Evolutionary conservation across 1,140 invertebrate species (phyloP).

Genomic region (Aphaenogaster floridana): DNA sequence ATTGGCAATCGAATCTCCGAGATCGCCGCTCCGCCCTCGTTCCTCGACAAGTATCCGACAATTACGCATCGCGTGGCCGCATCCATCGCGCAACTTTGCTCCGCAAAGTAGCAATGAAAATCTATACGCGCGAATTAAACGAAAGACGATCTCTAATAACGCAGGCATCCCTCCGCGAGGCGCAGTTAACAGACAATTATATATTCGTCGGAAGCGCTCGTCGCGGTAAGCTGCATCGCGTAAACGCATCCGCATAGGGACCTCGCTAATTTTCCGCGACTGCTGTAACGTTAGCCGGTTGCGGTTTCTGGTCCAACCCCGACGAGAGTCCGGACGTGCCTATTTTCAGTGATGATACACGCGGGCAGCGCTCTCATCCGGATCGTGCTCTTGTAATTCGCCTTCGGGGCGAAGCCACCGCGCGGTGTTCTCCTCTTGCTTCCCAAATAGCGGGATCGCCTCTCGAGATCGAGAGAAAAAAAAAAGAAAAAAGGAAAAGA

Average conservation of each 20-base stretch:
- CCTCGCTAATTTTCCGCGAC: conserved; percentile 30
- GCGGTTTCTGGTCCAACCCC: conserved; percentile 15
- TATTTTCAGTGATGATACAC: conserved; percentile 49
- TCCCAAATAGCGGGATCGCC: conserved; percentile 39
- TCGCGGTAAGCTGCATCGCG: conserved; percentile 42
- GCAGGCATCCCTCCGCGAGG: not conserved
- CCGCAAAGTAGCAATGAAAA: conserved; percentile 60
- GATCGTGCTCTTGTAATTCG: conserved; percentile 39
- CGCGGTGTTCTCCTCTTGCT: not conserved
- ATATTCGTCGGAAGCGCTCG: conserved; percentile 39
- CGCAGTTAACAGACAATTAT: conserved; percentile 39
- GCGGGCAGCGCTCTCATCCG: conserved; percentile 33
- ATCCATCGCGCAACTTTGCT: conserved; percentile 26
- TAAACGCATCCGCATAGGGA: not conserved
- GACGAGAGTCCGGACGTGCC: not conserved
- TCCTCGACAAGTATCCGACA: not conserved
- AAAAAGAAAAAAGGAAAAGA: not conserved
- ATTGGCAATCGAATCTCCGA: conserved; percentile 16
- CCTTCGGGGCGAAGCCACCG: not conserved
- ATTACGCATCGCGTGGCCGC: conserved; percentile 22
- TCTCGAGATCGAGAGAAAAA: not conserved
- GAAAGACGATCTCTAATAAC: conserved; percentile 67
- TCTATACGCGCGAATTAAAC: conserved; percentile 69
- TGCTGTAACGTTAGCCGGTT: conserved; percentile 25
- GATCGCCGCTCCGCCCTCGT: conserved; percentile 33